Percentiles rank a stretch among this genome's conserved stretches.
Conservation (phyloP, 2,113 vertebrate genomes). For the Microtus richardsoni region DNA sequence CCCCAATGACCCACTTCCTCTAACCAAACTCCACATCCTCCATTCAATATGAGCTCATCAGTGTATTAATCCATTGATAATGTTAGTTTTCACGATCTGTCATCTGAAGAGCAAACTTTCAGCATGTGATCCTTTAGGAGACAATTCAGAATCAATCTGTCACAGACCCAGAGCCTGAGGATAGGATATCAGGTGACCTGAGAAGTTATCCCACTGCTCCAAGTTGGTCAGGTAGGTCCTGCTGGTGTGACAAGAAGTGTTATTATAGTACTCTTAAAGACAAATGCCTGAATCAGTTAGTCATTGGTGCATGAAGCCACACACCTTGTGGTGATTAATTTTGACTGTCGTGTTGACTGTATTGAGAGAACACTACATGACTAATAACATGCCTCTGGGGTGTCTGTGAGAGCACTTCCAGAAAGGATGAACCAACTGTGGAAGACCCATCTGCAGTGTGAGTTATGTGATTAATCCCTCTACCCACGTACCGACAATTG, state of each 20-base stretch:
- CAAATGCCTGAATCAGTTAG: not conserved
- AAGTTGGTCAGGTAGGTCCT: not conserved
- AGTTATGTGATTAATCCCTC: not conserved
- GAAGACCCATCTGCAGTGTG: not conserved
- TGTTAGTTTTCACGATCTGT: not conserved
- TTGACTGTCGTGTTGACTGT: not conserved
- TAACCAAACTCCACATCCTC: not conserved
- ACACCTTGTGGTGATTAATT: not conserved
- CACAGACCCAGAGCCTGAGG: not conserved
- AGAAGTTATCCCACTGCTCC: too few species aligned
- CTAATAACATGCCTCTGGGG: not conserved
- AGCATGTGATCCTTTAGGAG: not conserved
- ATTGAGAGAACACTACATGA: not conserved
- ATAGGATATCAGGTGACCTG: not conserved
- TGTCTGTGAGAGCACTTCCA: not conserved
- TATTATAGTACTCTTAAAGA: not conserved
- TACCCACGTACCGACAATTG: not conserved
- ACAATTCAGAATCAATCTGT: not conserved
- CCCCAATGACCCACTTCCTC: not conserved
- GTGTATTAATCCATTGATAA: not conserved
- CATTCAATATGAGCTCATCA: not conserved
- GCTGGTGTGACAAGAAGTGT: not conserved
- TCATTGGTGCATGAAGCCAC: not conserved
- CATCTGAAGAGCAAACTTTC: not conserved
- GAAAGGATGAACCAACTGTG: not conserved